Base-by-base conservation (phyloP, 2,113 vertebrate species). In the Meleagris gallopavo region DNA sequence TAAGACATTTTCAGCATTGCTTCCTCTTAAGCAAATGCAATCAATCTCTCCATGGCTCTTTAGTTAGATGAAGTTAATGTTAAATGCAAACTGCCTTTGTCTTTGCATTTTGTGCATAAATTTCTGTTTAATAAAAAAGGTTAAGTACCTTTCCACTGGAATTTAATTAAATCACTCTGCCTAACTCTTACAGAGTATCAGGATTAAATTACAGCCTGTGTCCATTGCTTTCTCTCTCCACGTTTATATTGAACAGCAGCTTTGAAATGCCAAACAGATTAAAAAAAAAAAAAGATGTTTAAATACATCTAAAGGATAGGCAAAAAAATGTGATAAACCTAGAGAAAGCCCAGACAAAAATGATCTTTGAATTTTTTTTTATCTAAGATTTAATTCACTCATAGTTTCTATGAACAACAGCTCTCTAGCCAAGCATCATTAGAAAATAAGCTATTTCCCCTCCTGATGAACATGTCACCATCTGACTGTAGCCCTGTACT, bases 21-120 rank as follows among this genome's bases (percentile, higher is more conserved):
- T 81, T 91, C 95, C 91, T 88, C 85, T 95, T 91, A 94, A 94
- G 90, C 67, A 94, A 96, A 86, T 78, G 92, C 36, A 95, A 96
- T 97, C 95, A 96, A 93, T 90, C 91, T 93, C 77, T 93, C 50
- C 36, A 41, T 0, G 0, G 58, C 90, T 66, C 80, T 86, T 91
- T 10, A 88, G 88, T 83, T 88, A 91, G 76, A 90, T 70, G 55
- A 85, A 95, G 55, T 77, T 50, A 74, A 72, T 77, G 20, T 83
- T 94, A 88, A 64, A 91, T 83, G 82, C 64, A 94, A 94, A 86
- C 76, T 86, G 55, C 24, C 18, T 95, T 95, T 95, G 91, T 93
- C 89, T 91, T 91, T 83, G 45, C 46, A 86, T 95, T 88, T 94
- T 81, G 25, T 88, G 69, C 78, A 95, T 87, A 91, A 89, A 91